Base-by-base conservation (phyloP, 1,140 invertebrate genomes). In the Polypedilum vanderplanki region DNA sequence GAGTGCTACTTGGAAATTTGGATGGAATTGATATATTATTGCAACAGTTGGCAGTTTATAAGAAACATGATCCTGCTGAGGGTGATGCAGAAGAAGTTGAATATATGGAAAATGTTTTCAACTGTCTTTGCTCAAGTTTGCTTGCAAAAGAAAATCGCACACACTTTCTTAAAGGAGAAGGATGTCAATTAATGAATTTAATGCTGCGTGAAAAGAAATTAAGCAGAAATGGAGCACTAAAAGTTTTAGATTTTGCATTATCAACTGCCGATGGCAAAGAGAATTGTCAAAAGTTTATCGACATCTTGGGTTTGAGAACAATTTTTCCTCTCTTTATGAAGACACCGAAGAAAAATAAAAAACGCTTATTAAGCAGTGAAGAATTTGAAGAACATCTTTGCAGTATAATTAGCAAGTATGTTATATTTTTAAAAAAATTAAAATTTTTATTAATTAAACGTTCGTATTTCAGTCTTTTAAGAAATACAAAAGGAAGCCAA, bases 291-390 rank as follows among this genome's bases (percentile, higher is more conserved):
- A 99, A 99, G 84, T 98, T 99, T 85, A 94, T 99, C 0, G 98
- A 99, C 81, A 99, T 99, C 79, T 87, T 99, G 1, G 98, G 98
- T 0, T 86, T 99, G 8, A 85, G 97, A 40, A 98, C 95, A 1
- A 92, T 99, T 74, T 99, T 99, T 84, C 97, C 98, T 1, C 84
- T 99, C 0, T 99, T 99, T 80, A 99, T 99, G 97, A 97, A 98
- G 86, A 98, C 97, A 0, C 97, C 97, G 4, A 94, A 92, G 75
- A 93, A 92, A 79, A 90, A 91, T 78, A 87, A 93, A 77, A 93
- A 92, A 81, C 91, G 92, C 79, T 88, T 97, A 41, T 86, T 96
- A 15, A 92, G 91, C 8, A 87, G 92, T 7, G 93, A 97, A 81
- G 94, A 98, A 82, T 92, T 97, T 78, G 96, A 98, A 88, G 96